Evolutionary conservation across 1,140 invertebrate genomes (phyloP), one percentile per base, ranked within the genome.

Genomic region (Hyles euphorbiae): DNA sequence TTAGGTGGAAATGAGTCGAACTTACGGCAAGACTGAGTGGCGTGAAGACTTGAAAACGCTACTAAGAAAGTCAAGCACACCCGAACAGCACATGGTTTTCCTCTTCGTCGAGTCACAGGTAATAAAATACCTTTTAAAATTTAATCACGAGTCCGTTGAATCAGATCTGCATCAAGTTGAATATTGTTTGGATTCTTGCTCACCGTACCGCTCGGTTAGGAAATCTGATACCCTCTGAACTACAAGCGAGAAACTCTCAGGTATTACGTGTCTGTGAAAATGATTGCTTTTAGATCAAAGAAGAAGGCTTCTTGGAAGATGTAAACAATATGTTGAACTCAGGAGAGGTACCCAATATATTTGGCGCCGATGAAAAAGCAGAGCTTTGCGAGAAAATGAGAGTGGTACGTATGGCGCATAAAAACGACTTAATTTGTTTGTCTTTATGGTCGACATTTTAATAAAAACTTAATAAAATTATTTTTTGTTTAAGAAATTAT

Each of bases 321-420:
- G 94, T 99, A 1, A 98, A 95, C 76, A 98, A 98, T 85, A 92
- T 99, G 78, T 88, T 99, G 10, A 98, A 98, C 85, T 95, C 96
- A 6, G 98, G 97, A 33, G 97, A 99, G 91, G 94, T 98, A 0
- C 97, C 97, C 0, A 98, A 98, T 87, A 91, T 99, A 53, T 99
- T 96, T 75, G 91, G 91, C 10, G 85, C 91, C 2, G 97, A 99
- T 70, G 98, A 99, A 78, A 97, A 97, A 81, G 91, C 93, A 10
- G 97, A 98, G 77, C 93, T 99, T 22, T 96, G 95, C 82, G 97
- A 99, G 72, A 98, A 97, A 89, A 99, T 99, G 96, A 90, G 95
- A 74, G 87, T 89, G 53, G 89, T 89, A 68, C 76, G 82, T 80
- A 47, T 10, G 8, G 22, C 2, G 22, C n/a, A 34, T 34, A 5